A percentile compares a stretch with the other conserved stretches of the same genome.
These are phyloP conservation scores for Monarcha castaneiventris DNA, from an alignment of 2,113 vertebrate species.

Conservation along the genomic window DNA sequence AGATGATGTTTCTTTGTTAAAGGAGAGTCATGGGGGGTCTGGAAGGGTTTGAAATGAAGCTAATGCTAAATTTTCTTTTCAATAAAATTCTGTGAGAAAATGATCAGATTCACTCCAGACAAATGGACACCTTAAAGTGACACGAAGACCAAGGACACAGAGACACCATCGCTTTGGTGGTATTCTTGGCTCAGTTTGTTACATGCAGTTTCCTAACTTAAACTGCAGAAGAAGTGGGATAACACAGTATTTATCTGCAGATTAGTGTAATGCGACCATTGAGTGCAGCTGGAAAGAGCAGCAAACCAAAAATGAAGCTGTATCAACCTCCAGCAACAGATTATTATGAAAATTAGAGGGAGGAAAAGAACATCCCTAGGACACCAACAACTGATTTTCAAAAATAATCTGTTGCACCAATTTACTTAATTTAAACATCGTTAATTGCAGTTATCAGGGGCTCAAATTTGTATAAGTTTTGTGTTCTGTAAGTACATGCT, in stretches of 20 bases:
- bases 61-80: background rate
- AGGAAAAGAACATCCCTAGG: fast-evolving
- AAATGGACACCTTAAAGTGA: background rate
- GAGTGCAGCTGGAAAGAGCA: background rate
- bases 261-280: background rate
- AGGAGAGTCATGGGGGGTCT: background rate
- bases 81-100: background rate
- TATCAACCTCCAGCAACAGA: background rate
- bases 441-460: background rate
- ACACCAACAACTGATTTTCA: background rate
- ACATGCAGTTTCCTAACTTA: background rate
- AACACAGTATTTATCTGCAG: background rate
- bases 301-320: background rate
- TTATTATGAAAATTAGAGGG: background rate
- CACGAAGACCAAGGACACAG: background rate
- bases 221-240: background rate
- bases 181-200: background rate
- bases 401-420: background rate
- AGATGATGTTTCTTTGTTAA: background rate
- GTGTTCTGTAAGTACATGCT: background rate
- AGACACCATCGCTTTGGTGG: background rate
- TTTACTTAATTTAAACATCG: background rate
- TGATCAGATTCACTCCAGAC: background rate
- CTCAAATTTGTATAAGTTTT: background rate
- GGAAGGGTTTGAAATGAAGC: background rate